Evolutionary conservation across 2,113 vertebrate species (phyloP).

Genomic region (Shinisaurus crocodilurus): DNA sequence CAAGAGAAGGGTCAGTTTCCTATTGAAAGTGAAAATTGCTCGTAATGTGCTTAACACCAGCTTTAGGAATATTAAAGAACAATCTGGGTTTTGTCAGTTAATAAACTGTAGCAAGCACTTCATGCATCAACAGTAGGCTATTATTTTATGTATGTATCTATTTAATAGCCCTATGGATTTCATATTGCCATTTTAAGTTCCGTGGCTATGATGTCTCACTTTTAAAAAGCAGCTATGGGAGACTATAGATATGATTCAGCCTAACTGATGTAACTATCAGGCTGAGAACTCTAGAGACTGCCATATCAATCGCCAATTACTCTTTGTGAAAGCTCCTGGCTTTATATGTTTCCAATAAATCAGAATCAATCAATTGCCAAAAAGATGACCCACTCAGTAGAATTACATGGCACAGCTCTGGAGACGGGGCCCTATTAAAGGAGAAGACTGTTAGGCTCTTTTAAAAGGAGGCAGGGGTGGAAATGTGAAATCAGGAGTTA

Average conservation of each 20-base stretch:
- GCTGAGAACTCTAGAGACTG: not conserved
- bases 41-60: slow-evolving; percentile 75
- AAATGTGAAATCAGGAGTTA: not conserved
- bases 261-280: not conserved
- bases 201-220: slow-evolving; percentile 4
- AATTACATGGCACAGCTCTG: not conserved
- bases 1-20: slow-evolving; percentile 71
- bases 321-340: not conserved
- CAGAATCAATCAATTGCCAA: not conserved
- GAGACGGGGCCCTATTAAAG: not conserved
- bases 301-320: slow-evolving; percentile 1
- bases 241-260: not conserved
- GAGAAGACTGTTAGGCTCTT: not conserved
- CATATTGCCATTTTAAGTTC: slow-evolving; percentile 54
- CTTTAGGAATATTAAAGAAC: slow-evolving; percentile 78
- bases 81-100: slow-evolving; percentile 74
- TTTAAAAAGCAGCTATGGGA: not conserved
- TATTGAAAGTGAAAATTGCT: slow-evolving; percentile 77
- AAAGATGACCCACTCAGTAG: not conserved
- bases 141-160: slow-evolving; percentile 40
- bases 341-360: slow-evolving; percentile 2
- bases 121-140: slow-evolving; percentile 61
- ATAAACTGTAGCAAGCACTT: slow-evolving; percentile 69
- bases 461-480: not conserved
- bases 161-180: slow-evolving; percentile 57